Base-by-base conservation (phyloP, 1,140 invertebrate species). In the Manduca sexta region DNA sequence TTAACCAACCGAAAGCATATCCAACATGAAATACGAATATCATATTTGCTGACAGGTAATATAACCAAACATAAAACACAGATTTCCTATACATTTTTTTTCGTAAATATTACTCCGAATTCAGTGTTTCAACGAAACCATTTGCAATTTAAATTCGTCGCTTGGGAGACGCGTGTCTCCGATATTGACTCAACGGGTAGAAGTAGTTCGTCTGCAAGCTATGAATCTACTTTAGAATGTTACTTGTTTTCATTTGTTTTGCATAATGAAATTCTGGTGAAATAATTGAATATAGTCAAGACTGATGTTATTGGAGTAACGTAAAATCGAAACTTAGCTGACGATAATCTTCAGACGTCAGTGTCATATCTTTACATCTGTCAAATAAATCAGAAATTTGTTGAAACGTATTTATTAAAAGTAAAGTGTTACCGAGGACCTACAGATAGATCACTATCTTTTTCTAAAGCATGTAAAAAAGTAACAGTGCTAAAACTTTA, bases 121-220 rank as follows among this genome's bases (percentile, higher is more conserved):
- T 56, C 49, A 59, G 57, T 59, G 56, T 66, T 66, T 66, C 52
- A 45, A 47, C 46, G 53, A 26, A 38, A 56, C 49, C 52, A 65
- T 69, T 69, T 69, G 65, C 62, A 69, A 69, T 64, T 69, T 55
- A 62, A 58, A 64, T 64, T 42, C 52, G 37, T 34, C 63, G 59
- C 56, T 45, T 47, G 52, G 51, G 56, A 65, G 52, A 60, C 58
- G 59, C 50, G 49, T 58, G 49, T 51, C 54, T 51, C 52, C 56
- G 50, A 60, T 60, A 67, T 62, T 67, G 64, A 56, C 56, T 61
- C 15, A 45, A 31, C 35, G 45, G 51, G 53, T 53, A 46, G 50
- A 47, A 45, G 37, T 49, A 37, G 33, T 11, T 34, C 39, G 30
- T 41, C 54, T 45, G 15, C 30, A 35, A 57, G 49, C 30, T 51